phyloP scores from a whole-genome alignment of 2,888 invertebrate species.

The Eucriotettix oculatus region DNA sequence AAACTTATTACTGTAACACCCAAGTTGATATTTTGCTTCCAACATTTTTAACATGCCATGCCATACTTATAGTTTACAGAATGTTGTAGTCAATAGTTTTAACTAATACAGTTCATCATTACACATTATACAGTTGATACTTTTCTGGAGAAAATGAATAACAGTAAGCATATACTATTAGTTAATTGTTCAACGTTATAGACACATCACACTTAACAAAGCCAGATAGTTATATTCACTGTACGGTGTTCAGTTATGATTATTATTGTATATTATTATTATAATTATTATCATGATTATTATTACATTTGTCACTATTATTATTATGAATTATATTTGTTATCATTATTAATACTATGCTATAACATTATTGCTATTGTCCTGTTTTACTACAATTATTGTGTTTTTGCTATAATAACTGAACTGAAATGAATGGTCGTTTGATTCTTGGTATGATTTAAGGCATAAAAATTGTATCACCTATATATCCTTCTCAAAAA shows the following conservation, averaged over 20 bases:
- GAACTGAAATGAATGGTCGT: background rate
- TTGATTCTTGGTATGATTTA: slow-evolving; percentile 1
- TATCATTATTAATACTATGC: background rate
- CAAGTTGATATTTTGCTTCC: slow-evolving; percentile 7
- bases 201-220: slow-evolving; percentile 6
- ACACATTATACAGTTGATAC: slow-evolving; percentile 8
- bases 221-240: slow-evolving; percentile 5
- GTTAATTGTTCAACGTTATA: slow-evolving; percentile 9
- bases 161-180: slow-evolving; percentile 7
- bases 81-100: slow-evolving; percentile 12
- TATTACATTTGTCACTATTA: background rate
- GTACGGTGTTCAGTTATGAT: slow-evolving; percentile 7
- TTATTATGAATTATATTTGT: slow-evolving; percentile 1
- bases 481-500: too few species aligned
- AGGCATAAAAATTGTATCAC: background rate
- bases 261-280: slow-evolving; percentile 2
- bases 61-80: slow-evolving; percentile 10
- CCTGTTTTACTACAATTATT: background rate
- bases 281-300: slow-evolving; percentile 1
- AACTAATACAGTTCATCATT: slow-evolving; percentile 8
- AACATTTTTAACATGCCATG: slow-evolving; percentile 4
- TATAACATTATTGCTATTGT: background rate
- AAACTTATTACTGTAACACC: background rate
- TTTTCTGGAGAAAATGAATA: slow-evolving; percentile 5
- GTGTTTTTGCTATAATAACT: background rate